Conservation (phyloP, 2,797 vertebrate genomes). For the Etheostoma nigrum region DNA sequence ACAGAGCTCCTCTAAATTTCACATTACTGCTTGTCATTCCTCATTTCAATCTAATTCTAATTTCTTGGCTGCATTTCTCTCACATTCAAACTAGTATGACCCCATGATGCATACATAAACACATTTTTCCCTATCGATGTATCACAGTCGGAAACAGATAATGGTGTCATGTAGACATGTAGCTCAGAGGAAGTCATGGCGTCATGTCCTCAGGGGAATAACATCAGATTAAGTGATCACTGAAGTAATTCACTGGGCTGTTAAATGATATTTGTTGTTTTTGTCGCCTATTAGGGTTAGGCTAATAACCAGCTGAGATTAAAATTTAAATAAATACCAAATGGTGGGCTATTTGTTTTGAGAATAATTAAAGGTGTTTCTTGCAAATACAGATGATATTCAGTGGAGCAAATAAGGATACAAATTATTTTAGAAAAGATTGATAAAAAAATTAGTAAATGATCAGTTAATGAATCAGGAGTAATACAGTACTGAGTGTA, state of each 20-base stretch:
- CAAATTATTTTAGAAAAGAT: background rate
- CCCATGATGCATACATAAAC: conserved; percentile 17
- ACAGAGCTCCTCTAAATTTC: conserved; percentile 22
- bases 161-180: conserved; percentile 13
- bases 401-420: background rate
- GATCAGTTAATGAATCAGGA: conserved; percentile 6
- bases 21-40: conserved; percentile 7
- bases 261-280: conserved; percentile 12
- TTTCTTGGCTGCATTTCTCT: conserved; percentile 38
- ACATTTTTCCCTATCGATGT: conserved; percentile 23
- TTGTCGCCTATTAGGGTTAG: conserved; percentile 5
- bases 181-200: conserved; percentile 30
- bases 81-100: conserved; percentile 8
- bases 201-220: conserved; percentile 20
- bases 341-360: background rate
- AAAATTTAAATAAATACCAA: conserved; percentile 9
- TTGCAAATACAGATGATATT: background rate
- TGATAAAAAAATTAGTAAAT: background rate
- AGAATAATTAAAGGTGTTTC: conserved; percentile 6
- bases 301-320: conserved; percentile 18
- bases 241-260: conserved; percentile 1
- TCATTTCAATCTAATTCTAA: conserved; percentile 47
- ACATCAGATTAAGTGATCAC: conserved; percentile 10
- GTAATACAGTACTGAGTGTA: background rate
- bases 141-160: conserved; percentile 21